A percentile compares a stretch with the other conserved stretches of the same genome.
Conservation (phyloP, 2,797 vertebrate genomes). For the Chaetodon trifasciatus region DNA sequence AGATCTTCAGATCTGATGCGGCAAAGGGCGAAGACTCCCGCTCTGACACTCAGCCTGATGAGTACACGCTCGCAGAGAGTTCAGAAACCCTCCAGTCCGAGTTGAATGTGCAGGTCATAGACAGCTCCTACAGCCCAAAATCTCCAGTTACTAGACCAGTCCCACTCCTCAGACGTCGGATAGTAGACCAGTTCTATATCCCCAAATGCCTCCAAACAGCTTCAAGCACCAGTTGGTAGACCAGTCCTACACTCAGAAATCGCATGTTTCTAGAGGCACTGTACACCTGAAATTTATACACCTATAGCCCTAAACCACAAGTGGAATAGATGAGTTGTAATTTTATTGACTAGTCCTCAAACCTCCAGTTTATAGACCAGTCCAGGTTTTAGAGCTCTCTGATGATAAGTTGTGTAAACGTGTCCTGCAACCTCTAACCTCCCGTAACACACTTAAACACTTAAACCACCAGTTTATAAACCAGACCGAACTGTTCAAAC, state of each 20-base stretch:
- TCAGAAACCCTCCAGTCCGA: conserved; percentile 7
- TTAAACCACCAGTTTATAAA: neutral
- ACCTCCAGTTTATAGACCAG: neutral
- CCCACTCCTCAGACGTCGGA: no score
- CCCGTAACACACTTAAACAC: neutral
- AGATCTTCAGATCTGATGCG: conserved; percentile 25
- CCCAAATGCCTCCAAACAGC: no score
- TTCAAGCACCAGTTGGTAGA: neutral
- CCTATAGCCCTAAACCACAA: neutral
- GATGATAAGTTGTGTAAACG: neutral
- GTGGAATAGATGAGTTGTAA: neutral
- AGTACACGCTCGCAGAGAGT: neutral
- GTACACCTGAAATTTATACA: neutral
- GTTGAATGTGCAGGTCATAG: neutral
- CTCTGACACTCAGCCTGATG: neutral
- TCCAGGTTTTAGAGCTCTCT: neutral
- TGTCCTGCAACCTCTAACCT: neutral
- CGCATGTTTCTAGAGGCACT: neutral
- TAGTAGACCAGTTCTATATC: neutral
- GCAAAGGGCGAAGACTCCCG: neutral
- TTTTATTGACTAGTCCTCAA: neutral
- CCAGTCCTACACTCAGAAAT: neutral
- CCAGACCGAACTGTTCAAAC: neutral
- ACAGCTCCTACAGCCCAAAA: neutral
- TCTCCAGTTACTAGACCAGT: neutral